Conservation (phyloP, 2,113 vertebrate genomes). For the Phyllopteryx taeniolatus region DNA sequence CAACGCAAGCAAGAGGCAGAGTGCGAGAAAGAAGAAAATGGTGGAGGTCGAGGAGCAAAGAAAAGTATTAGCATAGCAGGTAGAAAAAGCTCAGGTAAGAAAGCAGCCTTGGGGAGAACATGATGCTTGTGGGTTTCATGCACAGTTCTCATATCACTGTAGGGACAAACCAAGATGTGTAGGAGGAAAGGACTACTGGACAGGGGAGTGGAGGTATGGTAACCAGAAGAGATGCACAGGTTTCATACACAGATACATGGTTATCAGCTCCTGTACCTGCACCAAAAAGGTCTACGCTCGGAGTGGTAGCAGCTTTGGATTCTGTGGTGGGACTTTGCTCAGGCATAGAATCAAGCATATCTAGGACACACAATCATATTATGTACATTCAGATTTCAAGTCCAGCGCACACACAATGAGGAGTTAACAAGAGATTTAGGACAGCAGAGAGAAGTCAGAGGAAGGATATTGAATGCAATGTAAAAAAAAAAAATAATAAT, state of each 20-base stretch:
- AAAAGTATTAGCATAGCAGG: conserved; percentile 63
- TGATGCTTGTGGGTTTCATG: conserved; percentile 59
- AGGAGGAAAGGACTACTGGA: conserved; percentile 45
- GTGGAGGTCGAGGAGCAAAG: conserved; percentile 55
- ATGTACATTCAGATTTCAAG: conserved; percentile 64
- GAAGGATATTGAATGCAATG: background rate
- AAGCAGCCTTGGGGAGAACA: conserved; percentile 51
- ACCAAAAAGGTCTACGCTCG: conserved; percentile 99
- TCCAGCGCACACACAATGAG: conserved; percentile 58
- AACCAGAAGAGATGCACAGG: conserved; percentile 63
- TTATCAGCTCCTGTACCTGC: conserved; percentile 85
- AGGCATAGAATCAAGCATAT: conserved; percentile 97
- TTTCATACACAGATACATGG: conserved; percentile 67
- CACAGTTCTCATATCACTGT: conserved; percentile 70
- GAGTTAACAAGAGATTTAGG: conserved; percentile 50
- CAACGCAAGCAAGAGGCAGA: conserved; percentile 71
- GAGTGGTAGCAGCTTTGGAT: conserved; percentile 90
- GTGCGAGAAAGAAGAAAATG: conserved; percentile 65
- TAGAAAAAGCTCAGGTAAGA: conserved; percentile 47
- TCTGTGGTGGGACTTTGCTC: conserved; percentile 85
- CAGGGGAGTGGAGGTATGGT: conserved; percentile 55
- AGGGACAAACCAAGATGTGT: conserved; percentile 64
- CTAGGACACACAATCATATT: conserved; percentile 86
- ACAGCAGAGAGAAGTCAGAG: conserved; percentile 46
- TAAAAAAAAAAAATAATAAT: conserved; percentile 6